These are phyloP conservation scores for Crypturellus undulatus DNA, from an alignment of 2,113 vertebrate species.

Conservation along the genomic window DNA sequence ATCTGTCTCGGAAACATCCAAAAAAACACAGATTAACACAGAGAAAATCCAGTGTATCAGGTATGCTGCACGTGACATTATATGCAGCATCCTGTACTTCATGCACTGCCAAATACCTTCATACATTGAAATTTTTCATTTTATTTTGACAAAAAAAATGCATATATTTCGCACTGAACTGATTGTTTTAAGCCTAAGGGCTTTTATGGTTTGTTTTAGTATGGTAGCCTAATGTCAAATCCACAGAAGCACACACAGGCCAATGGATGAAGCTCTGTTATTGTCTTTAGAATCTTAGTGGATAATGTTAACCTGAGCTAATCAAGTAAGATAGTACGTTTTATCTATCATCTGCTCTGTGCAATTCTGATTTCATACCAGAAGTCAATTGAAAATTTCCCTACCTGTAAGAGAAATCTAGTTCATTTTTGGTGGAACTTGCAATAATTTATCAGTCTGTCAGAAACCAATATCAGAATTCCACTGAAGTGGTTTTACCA, in stretches of 20 bases:
- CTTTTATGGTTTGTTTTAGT: not conserved
- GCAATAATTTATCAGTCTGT: not conserved
- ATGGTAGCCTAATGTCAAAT: accelerated
- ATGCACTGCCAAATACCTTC: not conserved
- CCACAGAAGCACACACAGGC: not conserved
- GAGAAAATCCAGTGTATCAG: not conserved
- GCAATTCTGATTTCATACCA: not conserved
- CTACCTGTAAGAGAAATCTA: not conserved
- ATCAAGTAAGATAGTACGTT: not conserved
- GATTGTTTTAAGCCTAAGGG: not conserved
- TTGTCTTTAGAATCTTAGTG: not conserved
- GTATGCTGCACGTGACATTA: too few relatives aligned
- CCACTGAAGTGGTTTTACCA: not conserved
- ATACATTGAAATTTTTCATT: not conserved
- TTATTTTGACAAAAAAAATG: not conserved
- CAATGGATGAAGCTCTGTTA: not conserved
- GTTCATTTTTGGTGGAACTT: not conserved
- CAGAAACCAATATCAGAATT: not conserved
- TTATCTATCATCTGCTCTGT: not conserved
- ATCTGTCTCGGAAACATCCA: not conserved
- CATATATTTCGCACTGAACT: not conserved
- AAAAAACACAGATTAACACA: not conserved
- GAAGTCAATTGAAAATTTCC: not conserved
- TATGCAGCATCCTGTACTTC: accelerated
- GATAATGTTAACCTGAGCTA: not conserved